phyloP scores from a whole-genome alignment of 2,888 invertebrate species.

The Serrognathus titanus region DNA sequence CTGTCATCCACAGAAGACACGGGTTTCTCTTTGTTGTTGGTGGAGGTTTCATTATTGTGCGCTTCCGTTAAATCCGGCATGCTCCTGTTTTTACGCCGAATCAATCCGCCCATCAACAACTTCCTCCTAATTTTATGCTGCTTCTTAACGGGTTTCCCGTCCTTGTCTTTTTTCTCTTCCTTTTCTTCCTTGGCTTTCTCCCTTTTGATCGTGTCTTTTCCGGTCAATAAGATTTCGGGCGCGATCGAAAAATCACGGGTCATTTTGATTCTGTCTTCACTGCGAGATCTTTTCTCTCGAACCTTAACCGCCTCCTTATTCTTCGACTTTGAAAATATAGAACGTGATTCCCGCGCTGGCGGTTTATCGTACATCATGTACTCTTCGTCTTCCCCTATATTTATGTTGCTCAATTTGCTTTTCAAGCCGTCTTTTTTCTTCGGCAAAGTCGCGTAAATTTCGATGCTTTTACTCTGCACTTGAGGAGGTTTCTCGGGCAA shows the following conservation, averaged over 20 bases:
- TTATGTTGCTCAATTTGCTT: slow-evolving; percentile 58
- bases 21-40: slow-evolving; percentile 41
- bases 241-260: slow-evolving; percentile 69
- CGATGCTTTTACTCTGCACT: slow-evolving; percentile 64
- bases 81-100: slow-evolving; percentile 82
- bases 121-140: slow-evolving; percentile 88
- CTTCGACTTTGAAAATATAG: slow-evolving; percentile 64
- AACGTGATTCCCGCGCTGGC: slow-evolving; percentile 66
- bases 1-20: slow-evolving; percentile 71
- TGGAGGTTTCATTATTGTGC: slow-evolving; percentile 51
- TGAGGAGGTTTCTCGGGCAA: slow-evolving; percentile 31
- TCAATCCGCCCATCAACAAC: slow-evolving; percentile 83
- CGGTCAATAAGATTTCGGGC: slow-evolving; percentile 47
- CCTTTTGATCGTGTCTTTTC: slow-evolving; percentile 52
- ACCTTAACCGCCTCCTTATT: slow-evolving; percentile 67
- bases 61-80: slow-evolving; percentile 90
- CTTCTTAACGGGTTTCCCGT: slow-evolving; percentile 75
- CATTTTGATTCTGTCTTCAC: slow-evolving; percentile 80
- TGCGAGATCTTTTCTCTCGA: slow-evolving; percentile 75
- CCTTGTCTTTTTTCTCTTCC: slow-evolving; percentile 57
- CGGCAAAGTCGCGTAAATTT: slow-evolving; percentile 87
- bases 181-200: slow-evolving; percentile 56
- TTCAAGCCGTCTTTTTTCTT: slow-evolving; percentile 76
- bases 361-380: slow-evolving; percentile 63
- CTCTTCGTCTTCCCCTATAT: slow-evolving; percentile 70